Percentiles rank a stretch among this genome's conserved stretches.
Conservation (phyloP, 2,797 vertebrate genomes). For the Centropyge bicolor region DNA sequence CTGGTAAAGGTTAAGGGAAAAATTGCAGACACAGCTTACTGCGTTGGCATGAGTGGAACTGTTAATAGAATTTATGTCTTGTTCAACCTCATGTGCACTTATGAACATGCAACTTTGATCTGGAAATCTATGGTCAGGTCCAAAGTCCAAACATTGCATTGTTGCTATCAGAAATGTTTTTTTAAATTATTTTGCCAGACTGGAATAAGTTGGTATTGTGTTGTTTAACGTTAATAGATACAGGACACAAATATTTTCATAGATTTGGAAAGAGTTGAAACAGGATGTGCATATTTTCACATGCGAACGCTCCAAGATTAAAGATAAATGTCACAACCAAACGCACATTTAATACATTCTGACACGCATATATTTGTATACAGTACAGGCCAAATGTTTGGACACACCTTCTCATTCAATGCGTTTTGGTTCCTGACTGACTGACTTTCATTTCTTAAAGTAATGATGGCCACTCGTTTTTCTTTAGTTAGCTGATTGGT, state of each 20-base stretch:
- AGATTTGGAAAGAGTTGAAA: not conserved
- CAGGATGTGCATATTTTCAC: not conserved
- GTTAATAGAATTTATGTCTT: conserved; percentile 48
- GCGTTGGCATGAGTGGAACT: conserved; percentile 40
- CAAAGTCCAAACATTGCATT: conserved; percentile 2
- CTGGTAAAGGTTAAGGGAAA: conserved; percentile 56
- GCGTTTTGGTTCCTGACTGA: too few relatives aligned
- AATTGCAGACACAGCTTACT: conserved; percentile 38
- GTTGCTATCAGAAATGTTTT: too few relatives aligned
- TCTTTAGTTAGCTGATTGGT: too few relatives aligned
- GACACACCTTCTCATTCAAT: too few relatives aligned
- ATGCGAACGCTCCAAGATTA: not conserved
- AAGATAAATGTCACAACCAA: not conserved
- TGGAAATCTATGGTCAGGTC: not conserved
- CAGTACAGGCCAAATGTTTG: too few relatives aligned
- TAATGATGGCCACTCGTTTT: too few relatives aligned
- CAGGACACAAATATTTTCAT: too few relatives aligned
- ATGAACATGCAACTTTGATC: conserved; percentile 40
- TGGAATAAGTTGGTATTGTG: not conserved
- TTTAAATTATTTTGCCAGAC: not conserved
- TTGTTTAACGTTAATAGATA: not conserved
- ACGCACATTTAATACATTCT: too few relatives aligned
- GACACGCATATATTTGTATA: not conserved
- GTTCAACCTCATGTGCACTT: conserved; percentile 37
- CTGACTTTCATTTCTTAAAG: too few relatives aligned